These are phyloP conservation scores for Smutsia gigantea DNA, from an alignment of 2,797 vertebrate genomes.

Conservation along the genomic window DNA sequence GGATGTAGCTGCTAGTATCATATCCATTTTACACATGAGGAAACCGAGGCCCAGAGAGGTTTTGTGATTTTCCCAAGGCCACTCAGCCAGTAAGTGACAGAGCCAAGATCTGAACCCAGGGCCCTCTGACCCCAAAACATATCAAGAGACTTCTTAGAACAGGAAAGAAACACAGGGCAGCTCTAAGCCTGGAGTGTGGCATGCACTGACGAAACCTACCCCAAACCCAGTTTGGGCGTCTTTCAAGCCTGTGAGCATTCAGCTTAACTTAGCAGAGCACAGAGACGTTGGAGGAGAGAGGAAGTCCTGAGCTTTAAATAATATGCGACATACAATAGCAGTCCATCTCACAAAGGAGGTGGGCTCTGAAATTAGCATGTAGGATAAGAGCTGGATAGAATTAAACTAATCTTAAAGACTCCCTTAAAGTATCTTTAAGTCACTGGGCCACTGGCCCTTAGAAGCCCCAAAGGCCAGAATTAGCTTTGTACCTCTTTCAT, in stretches of 20 bases:
- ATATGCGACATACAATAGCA: background rate
- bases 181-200: background rate
- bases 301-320: background rate
- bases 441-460: background rate
- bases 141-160: background rate
- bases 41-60: background rate
- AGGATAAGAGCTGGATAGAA: background rate
- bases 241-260: background rate
- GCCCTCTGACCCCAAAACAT: background rate
- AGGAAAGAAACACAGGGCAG: background rate
- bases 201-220: background rate
- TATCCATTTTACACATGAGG: background rate
- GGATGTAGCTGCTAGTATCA: too few species aligned
- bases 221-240: background rate
- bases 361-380: background rate
- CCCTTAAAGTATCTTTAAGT: background rate
- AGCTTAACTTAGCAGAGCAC: background rate
- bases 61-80: background rate
- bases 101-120: background rate
- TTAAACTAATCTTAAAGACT: background rate
- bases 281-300: background rate
- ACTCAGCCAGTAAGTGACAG: background rate
- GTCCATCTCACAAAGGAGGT: background rate
- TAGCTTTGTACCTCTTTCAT: background rate
- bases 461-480: background rate